phyloP scores from a whole-genome alignment of 2,888 invertebrate species.

The Protodeltote pygarga region DNA sequence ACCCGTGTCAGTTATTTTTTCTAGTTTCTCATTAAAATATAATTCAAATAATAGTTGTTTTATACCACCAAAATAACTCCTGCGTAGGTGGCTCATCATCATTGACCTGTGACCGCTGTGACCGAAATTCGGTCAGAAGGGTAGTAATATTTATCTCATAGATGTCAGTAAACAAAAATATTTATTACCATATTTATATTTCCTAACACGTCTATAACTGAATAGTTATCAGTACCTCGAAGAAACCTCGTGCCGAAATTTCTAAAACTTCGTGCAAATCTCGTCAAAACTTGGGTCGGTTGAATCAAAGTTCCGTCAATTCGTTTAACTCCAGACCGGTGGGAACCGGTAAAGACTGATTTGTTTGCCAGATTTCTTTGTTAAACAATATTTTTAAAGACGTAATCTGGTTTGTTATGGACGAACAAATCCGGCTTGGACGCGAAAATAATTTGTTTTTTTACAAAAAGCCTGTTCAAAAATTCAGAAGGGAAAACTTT shows the following conservation, averaged over 20 bases:
- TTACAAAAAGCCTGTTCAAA: slow-evolving; percentile 39
- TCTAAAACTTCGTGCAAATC: slow-evolving; percentile 49
- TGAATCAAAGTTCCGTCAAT: slow-evolving; percentile 57
- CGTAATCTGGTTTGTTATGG: slow-evolving; percentile 60
- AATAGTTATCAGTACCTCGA: slow-evolving; percentile 44
- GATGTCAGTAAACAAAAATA: slow-evolving; percentile 9
- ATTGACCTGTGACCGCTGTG: too few relatives aligned
- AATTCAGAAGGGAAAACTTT: slow-evolving; percentile 41
- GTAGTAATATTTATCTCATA: too few relatives aligned
- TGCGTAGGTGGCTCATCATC: too few relatives aligned
- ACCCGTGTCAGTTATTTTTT: too few relatives aligned
- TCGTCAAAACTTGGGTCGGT: slow-evolving; percentile 54
- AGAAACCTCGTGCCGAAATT: slow-evolving; percentile 36
- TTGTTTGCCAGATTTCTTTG: slow-evolving; percentile 56
- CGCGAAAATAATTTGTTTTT: slow-evolving; percentile 45
- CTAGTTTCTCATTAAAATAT: too few relatives aligned
- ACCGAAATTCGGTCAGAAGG: too few relatives aligned
- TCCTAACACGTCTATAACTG: slow-evolving; percentile 45
- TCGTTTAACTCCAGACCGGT: slow-evolving; percentile 50
- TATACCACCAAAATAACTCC: too few relatives aligned
- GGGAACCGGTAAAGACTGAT: slow-evolving; percentile 52
- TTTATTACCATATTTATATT: slow-evolving; percentile 41
- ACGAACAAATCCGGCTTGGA: slow-evolving; percentile 33
- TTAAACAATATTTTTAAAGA: slow-evolving; percentile 56
- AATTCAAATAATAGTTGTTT: too few relatives aligned